Percentiles rank a stretch among this genome's conserved stretches.
Evolutionary conservation across 2,113 vertebrate species (phyloP).

Genomic region (Grantiella picta): DNA sequence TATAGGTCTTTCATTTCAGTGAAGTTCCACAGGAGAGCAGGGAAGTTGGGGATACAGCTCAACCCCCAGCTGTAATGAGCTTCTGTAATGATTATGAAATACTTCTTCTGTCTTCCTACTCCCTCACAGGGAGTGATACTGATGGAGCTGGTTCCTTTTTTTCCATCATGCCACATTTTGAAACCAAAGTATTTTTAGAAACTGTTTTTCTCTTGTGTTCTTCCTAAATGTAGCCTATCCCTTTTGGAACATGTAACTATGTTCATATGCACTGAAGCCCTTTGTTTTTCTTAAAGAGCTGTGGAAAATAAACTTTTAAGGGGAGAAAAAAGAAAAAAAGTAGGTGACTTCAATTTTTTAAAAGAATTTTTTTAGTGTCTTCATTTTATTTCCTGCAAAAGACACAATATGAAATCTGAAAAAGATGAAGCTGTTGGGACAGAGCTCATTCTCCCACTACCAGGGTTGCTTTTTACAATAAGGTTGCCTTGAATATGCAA

Average conservation of each 20-base stretch:
- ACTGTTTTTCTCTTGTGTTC: not conserved
- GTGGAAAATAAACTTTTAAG: not conserved
- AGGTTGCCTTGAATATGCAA: not conserved
- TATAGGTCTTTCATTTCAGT: not conserved
- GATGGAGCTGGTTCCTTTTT: conserved; percentile 15
- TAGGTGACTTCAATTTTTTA: not conserved
- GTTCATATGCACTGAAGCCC: not conserved
- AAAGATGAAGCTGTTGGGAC: not conserved
- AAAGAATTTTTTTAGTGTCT: not conserved
- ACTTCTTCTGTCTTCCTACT: not conserved
- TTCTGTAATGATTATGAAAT: conserved; percentile 22
- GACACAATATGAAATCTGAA: not conserved
- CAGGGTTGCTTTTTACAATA: not conserved
- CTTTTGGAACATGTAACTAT: not conserved
- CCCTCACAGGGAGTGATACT: not conserved
- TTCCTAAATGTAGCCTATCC: not conserved
- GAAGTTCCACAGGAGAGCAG: not conserved
- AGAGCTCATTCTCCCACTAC: not conserved
- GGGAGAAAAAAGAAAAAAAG: not conserved
- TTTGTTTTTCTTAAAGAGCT: not conserved
- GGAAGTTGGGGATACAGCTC: not conserved
- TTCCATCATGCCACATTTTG: not conserved
- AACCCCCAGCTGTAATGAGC: not conserved
- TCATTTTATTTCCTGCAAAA: not conserved
- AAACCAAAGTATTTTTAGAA: conserved; percentile 45